phyloP scores from a whole-genome alignment of 2,797 vertebrate species.

The Sparidentex hasta region DNA sequence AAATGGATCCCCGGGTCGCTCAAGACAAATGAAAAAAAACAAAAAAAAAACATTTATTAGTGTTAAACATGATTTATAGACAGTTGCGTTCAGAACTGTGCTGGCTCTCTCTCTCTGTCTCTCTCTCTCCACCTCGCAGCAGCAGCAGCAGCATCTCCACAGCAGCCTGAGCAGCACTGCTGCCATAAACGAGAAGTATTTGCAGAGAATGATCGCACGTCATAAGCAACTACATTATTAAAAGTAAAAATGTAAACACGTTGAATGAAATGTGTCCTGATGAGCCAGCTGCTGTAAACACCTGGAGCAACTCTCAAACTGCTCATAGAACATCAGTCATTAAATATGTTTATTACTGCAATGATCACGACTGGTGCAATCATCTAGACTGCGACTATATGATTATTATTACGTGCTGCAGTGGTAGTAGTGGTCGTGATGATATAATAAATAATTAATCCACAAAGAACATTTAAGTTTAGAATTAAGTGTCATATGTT shows the following conservation, averaged over 20 bases:
- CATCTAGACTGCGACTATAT: background rate
- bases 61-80: background rate
- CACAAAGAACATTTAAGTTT: background rate
- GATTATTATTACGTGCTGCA: background rate
- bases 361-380: background rate
- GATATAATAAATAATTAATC: too few relatives aligned
- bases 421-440: too few relatives aligned
- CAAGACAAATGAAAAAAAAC: background rate
- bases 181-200: background rate
- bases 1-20: too few relatives aligned
- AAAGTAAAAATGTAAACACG: background rate
- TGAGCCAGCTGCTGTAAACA: constrained; percentile 19
- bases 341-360: background rate
- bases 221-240: background rate
- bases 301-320: background rate
- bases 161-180: background rate
- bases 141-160: background rate
- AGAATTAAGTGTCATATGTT: too few relatives aligned
- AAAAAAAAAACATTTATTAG: background rate
- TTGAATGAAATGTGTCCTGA: accelerated
- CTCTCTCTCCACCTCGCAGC: too few relatives aligned
- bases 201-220: background rate
- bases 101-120: too few relatives aligned
- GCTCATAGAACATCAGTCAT: background rate
- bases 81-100: background rate